Conservation (phyloP, 1,140 invertebrate genomes). For the Ylistrum balloti region DNA sequence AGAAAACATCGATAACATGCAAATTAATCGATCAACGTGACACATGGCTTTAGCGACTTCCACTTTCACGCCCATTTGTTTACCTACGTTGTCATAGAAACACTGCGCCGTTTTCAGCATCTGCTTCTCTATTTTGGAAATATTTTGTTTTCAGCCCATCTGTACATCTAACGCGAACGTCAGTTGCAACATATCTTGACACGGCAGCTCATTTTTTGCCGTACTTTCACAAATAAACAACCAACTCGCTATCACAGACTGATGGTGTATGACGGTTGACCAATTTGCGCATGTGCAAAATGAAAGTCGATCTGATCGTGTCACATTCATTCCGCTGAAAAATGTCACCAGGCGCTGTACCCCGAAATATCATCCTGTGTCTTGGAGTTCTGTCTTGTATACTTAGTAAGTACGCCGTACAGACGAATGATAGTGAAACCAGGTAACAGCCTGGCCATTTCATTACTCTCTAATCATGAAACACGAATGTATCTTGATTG, state of each 20-base stretch:
- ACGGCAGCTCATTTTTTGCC: background rate
- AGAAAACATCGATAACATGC: background rate
- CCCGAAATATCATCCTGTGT: background rate
- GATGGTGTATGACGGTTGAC: background rate
- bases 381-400: background rate
- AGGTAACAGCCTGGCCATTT: too few species aligned
- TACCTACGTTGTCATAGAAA: slow-evolving; percentile 60
- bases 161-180: background rate
- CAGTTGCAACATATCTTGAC: background rate
- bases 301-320: background rate
- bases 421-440: too few species aligned
- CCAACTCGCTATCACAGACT: background rate
- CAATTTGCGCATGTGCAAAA: slow-evolving; percentile 7
- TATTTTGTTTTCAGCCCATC: background rate
- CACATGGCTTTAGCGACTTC: background rate
- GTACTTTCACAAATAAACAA: background rate
- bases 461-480: too few species aligned
- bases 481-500: too few species aligned
- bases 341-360: slow-evolving; percentile 30
- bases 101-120: slow-evolving; percentile 45
- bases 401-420: background rate
- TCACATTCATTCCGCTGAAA: background rate
- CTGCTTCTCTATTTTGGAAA: background rate
- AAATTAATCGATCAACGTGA: background rate
- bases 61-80: slow-evolving; percentile 57